Evolutionary conservation across 2,888 invertebrate species (phyloP).

Genomic region (Omphaloscelis lunosa): DNA sequence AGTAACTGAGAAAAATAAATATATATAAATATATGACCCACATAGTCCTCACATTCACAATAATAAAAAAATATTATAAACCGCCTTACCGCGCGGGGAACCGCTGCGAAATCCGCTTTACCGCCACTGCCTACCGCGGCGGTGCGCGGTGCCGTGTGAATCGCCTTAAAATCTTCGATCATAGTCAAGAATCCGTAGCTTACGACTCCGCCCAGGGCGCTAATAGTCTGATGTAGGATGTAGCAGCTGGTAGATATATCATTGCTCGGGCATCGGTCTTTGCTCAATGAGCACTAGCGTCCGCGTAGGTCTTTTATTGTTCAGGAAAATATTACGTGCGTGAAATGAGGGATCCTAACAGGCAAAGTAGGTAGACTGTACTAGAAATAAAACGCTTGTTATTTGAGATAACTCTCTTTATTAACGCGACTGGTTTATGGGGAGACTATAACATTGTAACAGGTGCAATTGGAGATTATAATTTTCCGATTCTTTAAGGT

Average conservation of each 20-base stretch:
- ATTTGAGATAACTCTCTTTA: conserved; percentile 49
- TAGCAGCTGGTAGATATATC: background rate
- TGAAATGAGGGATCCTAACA: background rate
- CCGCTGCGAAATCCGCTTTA: no score
- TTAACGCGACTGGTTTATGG: conserved; percentile 33
- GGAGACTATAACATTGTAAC: conserved; percentile 42
- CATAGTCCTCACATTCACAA: no score
- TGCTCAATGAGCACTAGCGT: background rate
- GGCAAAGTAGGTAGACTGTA: background rate
- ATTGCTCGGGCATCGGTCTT: background rate
- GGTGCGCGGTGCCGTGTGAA: no score
- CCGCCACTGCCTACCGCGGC: no score
- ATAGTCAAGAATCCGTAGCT: background rate
- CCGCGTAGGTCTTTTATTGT: background rate
- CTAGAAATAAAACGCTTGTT: conserved; percentile 32
- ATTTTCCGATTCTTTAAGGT: conserved; percentile 19
- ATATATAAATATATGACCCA: no score
- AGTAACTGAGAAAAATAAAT: no score
- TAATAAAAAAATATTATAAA: no score
- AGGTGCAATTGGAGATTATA: conserved; percentile 38
- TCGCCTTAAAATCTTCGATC: no score
- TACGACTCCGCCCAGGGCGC: background rate
- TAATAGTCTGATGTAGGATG: background rate
- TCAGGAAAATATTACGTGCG: background rate
- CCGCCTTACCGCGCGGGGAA: no score